Conservation (phyloP, 2,888 invertebrate species). For the Meghimatium bilineatum region DNA sequence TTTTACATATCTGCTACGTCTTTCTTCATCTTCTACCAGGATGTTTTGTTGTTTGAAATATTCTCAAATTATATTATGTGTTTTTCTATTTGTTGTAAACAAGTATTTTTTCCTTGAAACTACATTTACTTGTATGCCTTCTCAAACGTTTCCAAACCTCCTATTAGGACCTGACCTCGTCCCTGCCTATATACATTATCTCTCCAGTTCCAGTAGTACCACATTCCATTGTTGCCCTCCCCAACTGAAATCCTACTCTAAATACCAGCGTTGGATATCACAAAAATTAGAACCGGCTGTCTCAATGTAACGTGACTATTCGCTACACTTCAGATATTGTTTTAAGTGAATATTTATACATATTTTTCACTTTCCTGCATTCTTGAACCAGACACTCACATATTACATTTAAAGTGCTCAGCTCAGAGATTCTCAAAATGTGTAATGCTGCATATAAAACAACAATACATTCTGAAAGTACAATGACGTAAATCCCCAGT, state of each 20-base stretch:
- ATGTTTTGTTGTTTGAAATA: too few species aligned
- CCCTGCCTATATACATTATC: background rate
- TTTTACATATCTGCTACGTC: too few species aligned
- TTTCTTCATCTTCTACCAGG: too few species aligned
- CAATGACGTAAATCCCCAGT: too few species aligned
- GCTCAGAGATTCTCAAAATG: background rate
- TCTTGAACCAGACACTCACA: slow-evolving; percentile 1
- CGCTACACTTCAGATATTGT: slow-evolving; percentile 3
- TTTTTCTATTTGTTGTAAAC: too few species aligned
- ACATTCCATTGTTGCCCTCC: slow-evolving; percentile 8
- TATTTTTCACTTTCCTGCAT: background rate
- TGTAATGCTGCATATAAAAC: background rate
- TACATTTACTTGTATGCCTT: too few species aligned
- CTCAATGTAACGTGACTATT: slow-evolving; percentile 4
- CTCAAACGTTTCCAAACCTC: background rate
- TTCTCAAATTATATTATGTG: too few species aligned
- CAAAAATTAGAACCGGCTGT: slow-evolving; percentile 36
- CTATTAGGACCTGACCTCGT: background rate
- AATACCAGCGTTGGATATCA: slow-evolving; percentile 18
- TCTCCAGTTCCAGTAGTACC: background rate
- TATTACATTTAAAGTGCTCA: background rate
- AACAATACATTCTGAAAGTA: too few species aligned
- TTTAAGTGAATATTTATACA: background rate
- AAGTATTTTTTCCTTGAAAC: too few species aligned
- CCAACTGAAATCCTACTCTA: slow-evolving; percentile 17